Conservation (phyloP, 2,797 vertebrate genomes). For the Knipowitschia caucasica region DNA sequence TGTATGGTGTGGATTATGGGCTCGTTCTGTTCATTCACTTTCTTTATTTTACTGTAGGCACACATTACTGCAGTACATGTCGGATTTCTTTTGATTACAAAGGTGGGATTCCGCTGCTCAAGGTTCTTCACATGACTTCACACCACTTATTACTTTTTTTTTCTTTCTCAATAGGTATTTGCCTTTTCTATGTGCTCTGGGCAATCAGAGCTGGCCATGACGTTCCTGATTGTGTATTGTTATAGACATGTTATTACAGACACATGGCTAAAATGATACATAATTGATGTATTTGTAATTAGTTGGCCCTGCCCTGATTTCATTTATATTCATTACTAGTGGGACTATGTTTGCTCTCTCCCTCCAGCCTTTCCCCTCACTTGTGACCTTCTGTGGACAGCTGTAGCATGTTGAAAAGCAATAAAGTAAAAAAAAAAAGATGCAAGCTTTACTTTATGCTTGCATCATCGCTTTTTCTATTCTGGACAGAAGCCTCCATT, state of each 20-base stretch:
- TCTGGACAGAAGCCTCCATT: constrained; percentile 37
- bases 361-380: constrained; percentile 30
- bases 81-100: too few species aligned
- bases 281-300: too few species aligned
- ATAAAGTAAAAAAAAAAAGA: constrained; percentile 6
- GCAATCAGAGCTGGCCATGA: too few species aligned
- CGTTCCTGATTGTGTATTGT: too few species aligned
- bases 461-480: constrained; percentile 55
- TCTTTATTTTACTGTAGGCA: constrained; percentile 4
- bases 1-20: too few species aligned
- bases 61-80: constrained; percentile 7
- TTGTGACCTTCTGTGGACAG: constrained; percentile 57
- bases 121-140: too few species aligned
- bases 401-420: constrained; percentile 41
- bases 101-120: too few species aligned
- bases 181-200: too few species aligned
- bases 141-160: too few species aligned
- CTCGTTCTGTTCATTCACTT: constrained; percentile 10
- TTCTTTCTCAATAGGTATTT: too few species aligned
- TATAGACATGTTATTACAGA: too few species aligned
- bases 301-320: constrained; percentile 31
- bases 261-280: too few species aligned
- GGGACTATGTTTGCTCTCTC: constrained; percentile 39
- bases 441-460: constrained; percentile 30
- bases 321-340: constrained; percentile 61